Evolutionary conservation across 2,113 vertebrate species (phyloP).

Genomic region (Formicarius rufipectus): DNA sequence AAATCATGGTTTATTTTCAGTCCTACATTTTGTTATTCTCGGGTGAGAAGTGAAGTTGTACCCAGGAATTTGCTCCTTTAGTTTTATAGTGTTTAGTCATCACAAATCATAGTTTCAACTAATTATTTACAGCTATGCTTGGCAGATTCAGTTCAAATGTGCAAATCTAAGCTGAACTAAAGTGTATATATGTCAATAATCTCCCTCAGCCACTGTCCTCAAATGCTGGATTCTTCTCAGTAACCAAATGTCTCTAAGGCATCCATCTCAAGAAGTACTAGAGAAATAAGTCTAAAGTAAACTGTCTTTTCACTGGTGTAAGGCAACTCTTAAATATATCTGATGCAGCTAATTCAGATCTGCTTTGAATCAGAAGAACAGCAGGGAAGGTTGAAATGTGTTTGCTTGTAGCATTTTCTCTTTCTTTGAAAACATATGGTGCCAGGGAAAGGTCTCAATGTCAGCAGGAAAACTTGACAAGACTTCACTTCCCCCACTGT

Average conservation of each 20-base stretch:
- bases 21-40: not conserved
- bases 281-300: not conserved
- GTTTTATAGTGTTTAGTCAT: not conserved
- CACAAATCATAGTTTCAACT: not conserved
- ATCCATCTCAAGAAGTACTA: not conserved
- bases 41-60: not conserved
- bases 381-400: not conserved
- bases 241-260: not conserved
- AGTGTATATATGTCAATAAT: not conserved
- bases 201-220: not conserved
- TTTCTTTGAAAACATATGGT: not conserved
- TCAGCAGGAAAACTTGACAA: not conserved
- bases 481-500: not conserved
- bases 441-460: not conserved
- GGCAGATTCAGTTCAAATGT: not conserved
- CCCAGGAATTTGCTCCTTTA: not conserved
- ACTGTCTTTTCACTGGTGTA: not conserved
- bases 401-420: not conserved
- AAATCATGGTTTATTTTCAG: not conserved
- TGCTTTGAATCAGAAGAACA: not conserved
- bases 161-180: not conserved
- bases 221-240: not conserved
- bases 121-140: not conserved
- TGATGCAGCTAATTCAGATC: not conserved
- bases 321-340: not conserved